phyloP scores from a whole-genome alignment of 1,140 invertebrate genomes.

The Steinernema khuongi region DNA sequence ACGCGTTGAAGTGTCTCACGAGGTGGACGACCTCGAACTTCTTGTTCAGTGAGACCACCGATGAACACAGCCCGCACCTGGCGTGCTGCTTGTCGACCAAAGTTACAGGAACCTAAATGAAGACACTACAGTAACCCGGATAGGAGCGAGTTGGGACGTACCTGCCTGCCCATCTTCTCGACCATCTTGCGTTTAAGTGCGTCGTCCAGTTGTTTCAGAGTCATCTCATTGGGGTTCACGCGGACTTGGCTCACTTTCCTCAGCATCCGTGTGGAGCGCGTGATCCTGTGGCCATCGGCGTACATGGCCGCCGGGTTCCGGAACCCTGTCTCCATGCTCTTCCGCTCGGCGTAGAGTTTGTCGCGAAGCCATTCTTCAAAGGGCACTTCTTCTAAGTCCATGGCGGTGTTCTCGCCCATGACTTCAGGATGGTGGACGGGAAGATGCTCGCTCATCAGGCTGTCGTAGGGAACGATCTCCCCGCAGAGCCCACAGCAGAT shows the following conservation, averaged over 20 bases:
- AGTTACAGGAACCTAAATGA: slow-evolving; percentile 49
- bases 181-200: slow-evolving; percentile 55
- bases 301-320: slow-evolving; percentile 4
- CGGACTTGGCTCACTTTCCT: slow-evolving; percentile 45
- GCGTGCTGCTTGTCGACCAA: slow-evolving; percentile 57
- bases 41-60: slow-evolving; percentile 55
- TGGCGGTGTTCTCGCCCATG: slow-evolving; percentile 36
- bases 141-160: slow-evolving; percentile 14
- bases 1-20: slow-evolving; percentile 57
- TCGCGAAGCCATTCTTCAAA: slow-evolving; percentile 46
- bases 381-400: slow-evolving; percentile 53
- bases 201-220: slow-evolving; percentile 44
- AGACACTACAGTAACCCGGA: slow-evolving; percentile 10
- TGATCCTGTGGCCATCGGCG: neutral
- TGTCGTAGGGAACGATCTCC: slow-evolving; percentile 53
- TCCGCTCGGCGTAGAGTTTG: slow-evolving; percentile 29
- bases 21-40: slow-evolving; percentile 57
- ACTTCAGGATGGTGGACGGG: slow-evolving; percentile 53
- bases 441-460: slow-evolving; percentile 51
- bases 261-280: slow-evolving; percentile 36
- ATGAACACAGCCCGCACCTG: slow-evolving; percentile 52
- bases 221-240: slow-evolving; percentile 54
- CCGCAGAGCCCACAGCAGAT: slow-evolving; percentile 55
- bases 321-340: slow-evolving; percentile 43
- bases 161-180: slow-evolving; percentile 55